A percentile compares a stretch with the other conserved stretches of the same genome.
These are phyloP conservation scores for Lanistes nyassanus DNA, from an alignment of 1,140 invertebrate genomes.

Conservation along the genomic window DNA sequence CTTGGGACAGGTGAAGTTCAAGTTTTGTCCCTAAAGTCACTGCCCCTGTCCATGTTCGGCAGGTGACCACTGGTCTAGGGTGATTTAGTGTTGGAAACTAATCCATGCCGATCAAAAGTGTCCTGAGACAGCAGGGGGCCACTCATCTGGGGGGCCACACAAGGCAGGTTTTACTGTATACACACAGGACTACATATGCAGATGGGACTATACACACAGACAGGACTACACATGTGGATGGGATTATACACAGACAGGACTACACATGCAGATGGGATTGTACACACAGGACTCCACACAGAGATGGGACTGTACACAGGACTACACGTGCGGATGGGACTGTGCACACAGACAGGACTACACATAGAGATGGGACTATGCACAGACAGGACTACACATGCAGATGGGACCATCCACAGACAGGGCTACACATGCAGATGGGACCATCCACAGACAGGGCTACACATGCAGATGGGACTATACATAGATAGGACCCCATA, in stretches of 20 bases:
- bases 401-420: too few relatives aligned
- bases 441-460: neutral
- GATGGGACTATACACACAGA: conserved; percentile 2
- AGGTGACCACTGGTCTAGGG: too few relatives aligned
- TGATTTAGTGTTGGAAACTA: too few relatives aligned
- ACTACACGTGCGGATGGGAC: neutral
- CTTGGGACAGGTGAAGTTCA: too few relatives aligned
- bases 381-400: neutral
- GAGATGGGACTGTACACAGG: neutral
- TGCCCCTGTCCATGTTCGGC: too few relatives aligned
- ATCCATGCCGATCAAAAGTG: too few relatives aligned
- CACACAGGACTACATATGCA: neutral
- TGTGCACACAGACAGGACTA: neutral
- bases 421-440: too few relatives aligned
- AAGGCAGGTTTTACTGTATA: too few relatives aligned
- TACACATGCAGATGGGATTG: neutral
- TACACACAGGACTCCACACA: conserved; percentile 2
- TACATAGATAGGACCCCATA: neutral
- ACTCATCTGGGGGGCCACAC: too few relatives aligned
- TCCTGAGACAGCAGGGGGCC: too few relatives aligned
- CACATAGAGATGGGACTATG: neutral
- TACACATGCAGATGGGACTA: neutral
- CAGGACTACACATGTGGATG: neutral
- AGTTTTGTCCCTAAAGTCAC: too few relatives aligned
- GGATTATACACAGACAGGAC: too few relatives aligned